phyloP scores from a whole-genome alignment of 2,113 vertebrate species.

The Addax nasomaculatus region DNA sequence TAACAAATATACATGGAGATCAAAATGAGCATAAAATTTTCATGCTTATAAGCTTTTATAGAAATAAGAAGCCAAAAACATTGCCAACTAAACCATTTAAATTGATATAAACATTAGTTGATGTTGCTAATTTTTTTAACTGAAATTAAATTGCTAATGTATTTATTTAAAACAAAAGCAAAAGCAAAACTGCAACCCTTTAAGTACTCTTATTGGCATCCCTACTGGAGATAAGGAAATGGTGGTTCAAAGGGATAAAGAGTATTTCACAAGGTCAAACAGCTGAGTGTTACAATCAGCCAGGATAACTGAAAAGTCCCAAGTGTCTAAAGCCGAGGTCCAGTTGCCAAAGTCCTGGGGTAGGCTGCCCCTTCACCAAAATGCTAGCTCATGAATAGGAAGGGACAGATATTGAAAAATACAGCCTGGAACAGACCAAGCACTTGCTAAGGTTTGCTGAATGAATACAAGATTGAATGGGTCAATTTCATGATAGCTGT shows the following conservation, averaged over 20 bases:
- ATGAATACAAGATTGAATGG: conserved; percentile 3
- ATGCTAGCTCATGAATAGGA: background rate
- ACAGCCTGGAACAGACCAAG: background rate
- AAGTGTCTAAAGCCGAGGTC: background rate
- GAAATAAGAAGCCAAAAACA: conserved; percentile 2
- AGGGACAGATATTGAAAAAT: background rate
- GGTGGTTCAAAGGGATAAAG: background rate
- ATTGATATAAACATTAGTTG: conserved; percentile 3
- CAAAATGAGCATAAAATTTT: conserved; percentile 21
- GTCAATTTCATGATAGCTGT: conserved; percentile 26
- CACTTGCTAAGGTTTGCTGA: conserved; percentile 1
- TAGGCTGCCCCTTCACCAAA: background rate
- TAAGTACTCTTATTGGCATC: background rate
- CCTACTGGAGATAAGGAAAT: background rate
- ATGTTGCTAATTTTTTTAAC: background rate
- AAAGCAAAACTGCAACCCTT: background rate
- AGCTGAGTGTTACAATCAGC: background rate
- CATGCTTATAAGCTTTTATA: background rate
- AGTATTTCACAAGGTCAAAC: background rate
- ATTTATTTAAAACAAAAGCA: conserved; percentile 28
- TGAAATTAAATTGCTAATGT: conserved; percentile 7
- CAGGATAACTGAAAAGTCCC: background rate
- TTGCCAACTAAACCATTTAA: conserved; percentile 10
- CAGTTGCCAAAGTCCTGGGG: background rate
- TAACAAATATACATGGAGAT: background rate